Evolutionary conservation across 1,140 invertebrate genomes (phyloP), one percentile per base, ranked within the genome.

Genomic region (Caenorhabditis briggsae): DNA sequence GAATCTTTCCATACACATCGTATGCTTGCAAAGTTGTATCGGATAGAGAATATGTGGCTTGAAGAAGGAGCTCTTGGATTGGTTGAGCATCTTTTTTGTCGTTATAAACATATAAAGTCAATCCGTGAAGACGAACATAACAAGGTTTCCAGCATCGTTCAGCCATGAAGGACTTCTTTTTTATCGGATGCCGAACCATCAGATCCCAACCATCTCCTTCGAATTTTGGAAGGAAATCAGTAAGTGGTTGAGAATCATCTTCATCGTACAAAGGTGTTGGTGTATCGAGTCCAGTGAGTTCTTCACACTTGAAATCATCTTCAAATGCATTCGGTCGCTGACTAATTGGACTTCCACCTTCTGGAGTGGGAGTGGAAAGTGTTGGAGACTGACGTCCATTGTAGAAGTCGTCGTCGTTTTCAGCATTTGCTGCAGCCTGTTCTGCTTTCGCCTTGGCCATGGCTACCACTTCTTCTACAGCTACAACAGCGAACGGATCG

Each of bases 1-100:
- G 98, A 90, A 99, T 99, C 94, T 99, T 99, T 6, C 97, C 97
- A 93, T 96, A 99, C 91, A 97, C 96, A 94, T 99, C 98, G 93
- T 92, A 92, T 8, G 91, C 89, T 55, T 92, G 91, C 12, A 92
- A 83, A 12, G 88, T 90, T 14, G 87, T 85, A 87, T 92, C 92
- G 12, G 89, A 90, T 16, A 93, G 46, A 7, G 91, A 92, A 83
- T 92, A 93, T 48, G 86, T 89, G n/a, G 92, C 89, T 90, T 92
- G 82, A 43, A 89, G 50, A 23, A 89, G 74, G 1, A 89, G 74
- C 55, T 92, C 92, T 50, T 87, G 86, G 41, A 97, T 96, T 0
- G 96, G 96, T 93, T 97, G 96, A 92, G 96, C 96, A 91, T 98
- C 96, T 8, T 95, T 94, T 70, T 95, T 94, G 56, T 95, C 95